Evolutionary conservation across 2,888 invertebrate genomes (phyloP), one percentile per base, ranked within the genome.

Genomic region (Eupithecia dodoneata): DNA sequence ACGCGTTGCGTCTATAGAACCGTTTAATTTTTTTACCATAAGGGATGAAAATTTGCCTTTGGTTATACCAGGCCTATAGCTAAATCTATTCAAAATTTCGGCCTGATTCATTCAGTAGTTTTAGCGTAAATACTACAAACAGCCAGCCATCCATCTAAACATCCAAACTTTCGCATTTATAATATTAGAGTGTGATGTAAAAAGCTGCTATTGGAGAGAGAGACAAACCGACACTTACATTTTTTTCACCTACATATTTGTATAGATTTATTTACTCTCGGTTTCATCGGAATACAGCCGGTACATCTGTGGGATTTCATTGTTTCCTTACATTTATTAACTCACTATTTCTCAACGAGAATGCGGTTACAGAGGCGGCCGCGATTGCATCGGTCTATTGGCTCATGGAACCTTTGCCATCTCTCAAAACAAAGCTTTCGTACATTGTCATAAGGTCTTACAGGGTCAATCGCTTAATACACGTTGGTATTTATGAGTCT

Each of bases 241-340:
- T 59, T 59, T n/a, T 18, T 59, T 18, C 9, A n/a, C n/a, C n/a
- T n/a, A 15, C 6, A 47, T 4, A 49, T 59, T 59, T 59, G 18
- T 59, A 9, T 59, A 59, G 59, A 79, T 81, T 79, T 78, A 76
- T 79, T 52, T n/a, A 55, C n/a, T 81, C 81, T 74, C 59, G 74
- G 79, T 77, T 82, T 85, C 85, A 85, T 85, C 83, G 81, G 80
- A 81, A 73, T 83, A 83, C 81, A 81, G 83, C 82, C 83, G 81
- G 80, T 80, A 77, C 71, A 76, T 82, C 83, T 82, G 81, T 76
- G 82, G 82, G 81, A 85, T 87, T 84, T 84, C 83, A 86, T 85
- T 87, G 87, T 86, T 86, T 86, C 82, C 83, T 79, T 83, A 77
- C 77, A 81, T 84, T 84, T 87, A 83, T 84, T 83, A 83, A 83